Evolutionary conservation across 2,888 invertebrate species (phyloP).

Genomic region (Fragum whitleyi): DNA sequence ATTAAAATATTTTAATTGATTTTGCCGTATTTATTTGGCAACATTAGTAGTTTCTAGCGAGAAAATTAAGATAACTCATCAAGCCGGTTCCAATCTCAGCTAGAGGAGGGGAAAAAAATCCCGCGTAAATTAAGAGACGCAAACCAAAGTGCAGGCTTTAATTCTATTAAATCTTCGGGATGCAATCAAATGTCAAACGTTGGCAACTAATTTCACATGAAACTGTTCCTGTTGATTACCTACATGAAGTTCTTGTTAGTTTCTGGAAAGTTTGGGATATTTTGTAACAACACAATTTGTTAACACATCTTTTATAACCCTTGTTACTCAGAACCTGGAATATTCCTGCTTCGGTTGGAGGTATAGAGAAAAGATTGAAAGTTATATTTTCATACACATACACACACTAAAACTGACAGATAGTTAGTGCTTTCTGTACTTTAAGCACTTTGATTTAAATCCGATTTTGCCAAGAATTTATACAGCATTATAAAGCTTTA

Average conservation of each 20-base stretch:
- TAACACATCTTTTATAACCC: no score
- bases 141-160: conserved; percentile 26
- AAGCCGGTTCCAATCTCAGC: conserved; percentile 13
- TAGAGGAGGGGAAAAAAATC: conserved; percentile 5
- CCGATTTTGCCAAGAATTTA: no score
- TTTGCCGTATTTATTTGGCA: conserved; percentile 25
- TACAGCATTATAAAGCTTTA: no score
- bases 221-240: conserved; percentile 25
- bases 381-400: no score
- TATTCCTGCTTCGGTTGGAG: no score
- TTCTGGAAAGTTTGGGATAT: neutral
- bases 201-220: conserved; percentile 27
- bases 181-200: conserved; percentile 33
- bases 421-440: no score
- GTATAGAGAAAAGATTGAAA: no score
- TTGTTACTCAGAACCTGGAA: no score
- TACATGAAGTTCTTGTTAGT: conserved; percentile 22
- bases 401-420: no score
- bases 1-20: conserved; percentile 28
- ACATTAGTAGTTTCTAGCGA: conserved; percentile 22
- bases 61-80: conserved; percentile 26
- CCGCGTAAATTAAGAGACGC: conserved; percentile 32
- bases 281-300: neutral
- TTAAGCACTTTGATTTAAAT: no score
- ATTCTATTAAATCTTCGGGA: conserved; percentile 35